Evolutionary conservation across 2,113 vertebrate species (phyloP).

Genomic region (Datnioides undecimradiatus): DNA sequence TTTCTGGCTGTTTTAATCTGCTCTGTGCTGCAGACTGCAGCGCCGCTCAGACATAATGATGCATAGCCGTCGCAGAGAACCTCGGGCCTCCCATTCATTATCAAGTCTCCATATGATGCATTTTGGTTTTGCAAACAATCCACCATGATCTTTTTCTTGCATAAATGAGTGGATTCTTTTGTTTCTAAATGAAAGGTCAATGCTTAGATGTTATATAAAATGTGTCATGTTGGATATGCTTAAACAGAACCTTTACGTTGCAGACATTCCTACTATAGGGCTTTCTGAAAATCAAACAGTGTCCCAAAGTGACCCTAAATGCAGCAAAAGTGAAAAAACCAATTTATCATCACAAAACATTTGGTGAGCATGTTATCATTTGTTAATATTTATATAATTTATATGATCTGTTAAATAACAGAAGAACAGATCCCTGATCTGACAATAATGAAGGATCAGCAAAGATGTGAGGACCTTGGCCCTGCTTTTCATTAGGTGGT

Average conservation of each 20-base stretch:
- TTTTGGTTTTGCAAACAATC: background rate
- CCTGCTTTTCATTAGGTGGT: too few relatives aligned
- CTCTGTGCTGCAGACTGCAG: background rate
- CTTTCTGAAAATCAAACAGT: background rate
- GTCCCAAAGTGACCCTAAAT: background rate
- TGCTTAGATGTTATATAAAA: background rate
- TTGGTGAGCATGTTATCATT: too few relatives aligned
- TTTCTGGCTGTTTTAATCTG: conserved; percentile 18
- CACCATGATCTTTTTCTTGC: fast-evolving
- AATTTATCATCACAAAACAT: background rate
- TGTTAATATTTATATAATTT: too few relatives aligned
- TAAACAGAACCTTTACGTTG: background rate
- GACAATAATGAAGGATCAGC: too few relatives aligned
- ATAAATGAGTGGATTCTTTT: background rate
- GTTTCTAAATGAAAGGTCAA: background rate
- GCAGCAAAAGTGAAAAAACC: background rate
- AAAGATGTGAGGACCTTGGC: too few relatives aligned
- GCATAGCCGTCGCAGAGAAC: background rate
- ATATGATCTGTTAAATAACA: too few relatives aligned
- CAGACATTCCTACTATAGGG: background rate
- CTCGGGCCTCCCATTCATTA: conserved; percentile 17
- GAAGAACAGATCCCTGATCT: too few relatives aligned
- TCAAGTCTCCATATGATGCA: background rate
- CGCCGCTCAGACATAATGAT: conserved; percentile 26
- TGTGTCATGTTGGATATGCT: background rate